A percentile compares a stretch with the other conserved stretches of the same genome.
Evolutionary conservation across 35 echinoderm and acorn worm species (phyloP).

Genomic region (Nesometra sesokonis): DNA sequence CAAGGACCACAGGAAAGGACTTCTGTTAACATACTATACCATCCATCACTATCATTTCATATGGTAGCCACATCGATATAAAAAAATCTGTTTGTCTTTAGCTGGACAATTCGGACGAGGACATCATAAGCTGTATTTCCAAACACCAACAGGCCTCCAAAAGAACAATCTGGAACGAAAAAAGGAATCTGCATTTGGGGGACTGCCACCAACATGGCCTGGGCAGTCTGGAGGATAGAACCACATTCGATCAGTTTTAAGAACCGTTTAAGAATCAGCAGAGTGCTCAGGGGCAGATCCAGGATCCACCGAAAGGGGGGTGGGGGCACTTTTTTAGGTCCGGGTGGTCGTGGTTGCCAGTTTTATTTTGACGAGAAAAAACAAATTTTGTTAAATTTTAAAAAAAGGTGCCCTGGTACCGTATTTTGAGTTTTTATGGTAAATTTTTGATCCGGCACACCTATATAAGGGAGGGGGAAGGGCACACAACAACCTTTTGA

Average conservation of each 20-base stretch:
- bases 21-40: conserved; percentile 24
- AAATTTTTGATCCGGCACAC: no score
- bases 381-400: no score
- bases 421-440: no score
- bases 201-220: conserved; percentile 7
- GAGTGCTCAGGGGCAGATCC: no score
- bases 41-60: neutral
- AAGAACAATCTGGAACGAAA: conserved; percentile 13
- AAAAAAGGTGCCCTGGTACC: no score
- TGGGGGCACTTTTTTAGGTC: no score
- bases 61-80: conserved; percentile 2
- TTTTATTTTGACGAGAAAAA: no score
- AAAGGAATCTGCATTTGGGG: conserved; percentile 7
- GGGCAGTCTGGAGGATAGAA: conserved; percentile 7
- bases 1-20: conserved; percentile 26
- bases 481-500: no score
- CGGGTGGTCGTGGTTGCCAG: no score
- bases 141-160: conserved; percentile 23
- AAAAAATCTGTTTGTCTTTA: neutral
- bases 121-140: conserved; percentile 9
- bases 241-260: conserved; percentile 21
- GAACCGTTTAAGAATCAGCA: no score
- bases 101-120: conserved; percentile 12
- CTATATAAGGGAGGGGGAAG: no score
- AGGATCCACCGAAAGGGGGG: no score